Evolutionary conservation across 2,888 invertebrate species (phyloP).

Genomic region (Scaptomyza parva): DNA sequence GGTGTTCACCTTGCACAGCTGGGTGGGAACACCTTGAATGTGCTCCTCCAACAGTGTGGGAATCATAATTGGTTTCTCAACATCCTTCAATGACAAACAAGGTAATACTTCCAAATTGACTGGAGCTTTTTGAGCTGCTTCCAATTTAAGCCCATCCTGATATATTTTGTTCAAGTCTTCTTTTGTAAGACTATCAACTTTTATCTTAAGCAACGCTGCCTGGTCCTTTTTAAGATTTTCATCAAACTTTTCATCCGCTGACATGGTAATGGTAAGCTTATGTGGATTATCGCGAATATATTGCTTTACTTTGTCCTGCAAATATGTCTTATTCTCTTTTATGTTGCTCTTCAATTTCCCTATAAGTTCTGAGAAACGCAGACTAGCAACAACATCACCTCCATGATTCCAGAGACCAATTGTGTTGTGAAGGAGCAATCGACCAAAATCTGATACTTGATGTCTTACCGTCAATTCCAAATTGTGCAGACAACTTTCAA

Average conservation of each 20-base stretch:
- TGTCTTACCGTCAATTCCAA: constrained; percentile 94
- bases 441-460: constrained; percentile 94
- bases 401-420: constrained; percentile 95
- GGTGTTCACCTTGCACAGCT: constrained; percentile 92
- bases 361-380: constrained; percentile 91
- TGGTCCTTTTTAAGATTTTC: constrained; percentile 88
- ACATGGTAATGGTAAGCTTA: constrained; percentile 92
- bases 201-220: constrained; percentile 87
- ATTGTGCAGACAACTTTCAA: constrained; percentile 94
- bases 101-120: constrained; percentile 92
- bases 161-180: constrained; percentile 87
- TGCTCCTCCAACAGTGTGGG: constrained; percentile 66
- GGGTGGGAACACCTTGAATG: constrained; percentile 87
- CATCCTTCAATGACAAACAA: constrained; percentile 91
- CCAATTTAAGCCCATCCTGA: constrained; percentile 89
- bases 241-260: constrained; percentile 92
- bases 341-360: constrained; percentile 88
- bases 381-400: constrained; percentile 89
- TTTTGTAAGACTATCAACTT: constrained; percentile 86
- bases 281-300: constrained; percentile 93
- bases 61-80: constrained; percentile 87
- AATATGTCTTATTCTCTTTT: constrained; percentile 87
- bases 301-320: constrained; percentile 89
- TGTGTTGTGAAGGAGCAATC: constrained; percentile 91
- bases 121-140: constrained; percentile 89